Base-by-base conservation (phyloP, 2,888 invertebrate species). In the Endomychus coccineus region DNA sequence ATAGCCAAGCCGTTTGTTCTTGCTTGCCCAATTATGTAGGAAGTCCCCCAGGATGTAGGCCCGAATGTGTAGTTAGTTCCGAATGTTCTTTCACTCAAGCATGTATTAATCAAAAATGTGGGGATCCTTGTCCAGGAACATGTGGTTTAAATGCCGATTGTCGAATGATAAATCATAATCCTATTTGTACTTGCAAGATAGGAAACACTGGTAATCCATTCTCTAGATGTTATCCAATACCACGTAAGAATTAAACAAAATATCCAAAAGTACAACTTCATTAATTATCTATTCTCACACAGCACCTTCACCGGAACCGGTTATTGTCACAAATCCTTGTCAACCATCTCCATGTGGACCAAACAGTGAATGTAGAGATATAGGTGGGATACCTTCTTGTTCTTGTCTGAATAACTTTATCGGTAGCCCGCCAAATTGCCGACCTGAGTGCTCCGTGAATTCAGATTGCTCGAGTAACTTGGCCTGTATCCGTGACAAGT, bases 401-500 rank as follows among this genome's bases (percentile, higher is more conserved):
- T 77, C 81, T 27, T 89, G 88, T 60, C 59, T 74, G 44, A 59
- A 71, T 1, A 74, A 73, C 43, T 83, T 78, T 54, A 74, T 78
- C 37, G 85, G 85, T 24, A 73, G 75, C 31, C 84, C 75, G 16
- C 74, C 75, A 11, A 71, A 71, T 40, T 76, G 75, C 47, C 56
- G 71, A 45, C 73, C 75, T 10, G 75, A 75, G 56, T 71, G 71
- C 54, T 61, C 62, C 2, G 62, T 84, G 16, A 83, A 81, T 56
- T 70, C 82, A 0, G 87, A 87, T 51, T 89, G 89, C 59, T 64
- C 78, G 4, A 79, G 78, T 52, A 77, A 80, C 55, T 69, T 75
- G 50, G 84, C 87, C 23, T 89, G 89, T 54, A 79, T 87, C 27
- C 75, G 78, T 48, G 77, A 81, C 54, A 81, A 74, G 59, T 87